Conservation (phyloP, 2,888 invertebrate species). For the Leptothorax acervorum region DNA sequence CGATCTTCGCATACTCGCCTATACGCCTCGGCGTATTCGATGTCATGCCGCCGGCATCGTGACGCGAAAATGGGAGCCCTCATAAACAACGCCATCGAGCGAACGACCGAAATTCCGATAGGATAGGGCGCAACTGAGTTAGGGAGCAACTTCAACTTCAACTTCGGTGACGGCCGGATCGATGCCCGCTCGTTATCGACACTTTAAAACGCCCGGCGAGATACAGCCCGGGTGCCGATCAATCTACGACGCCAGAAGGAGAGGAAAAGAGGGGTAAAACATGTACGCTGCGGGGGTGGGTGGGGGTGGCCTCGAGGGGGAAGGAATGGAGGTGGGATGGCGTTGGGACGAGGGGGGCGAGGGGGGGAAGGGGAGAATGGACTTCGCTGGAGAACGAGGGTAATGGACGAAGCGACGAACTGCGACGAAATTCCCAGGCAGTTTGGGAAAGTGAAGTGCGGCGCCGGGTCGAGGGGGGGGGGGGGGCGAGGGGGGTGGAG, state of each 20-base stretch:
- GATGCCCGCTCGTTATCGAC: conserved; percentile 52
- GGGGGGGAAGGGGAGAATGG: conserved; percentile 1
- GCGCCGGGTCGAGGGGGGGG: not conserved
- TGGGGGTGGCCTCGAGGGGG: not conserved
- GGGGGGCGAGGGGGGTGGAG: too few species aligned
- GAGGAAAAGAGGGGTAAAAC: conserved; percentile 22
- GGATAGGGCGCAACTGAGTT: conserved; percentile 33
- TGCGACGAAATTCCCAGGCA: conserved; percentile 53
- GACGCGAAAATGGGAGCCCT: conserved; percentile 7
- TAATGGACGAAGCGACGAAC: conserved; percentile 53
- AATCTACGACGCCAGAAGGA: conserved; percentile 34
- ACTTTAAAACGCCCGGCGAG: conserved; percentile 47
- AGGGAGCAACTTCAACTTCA: conserved; percentile 35
- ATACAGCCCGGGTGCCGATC: conserved; percentile 39
- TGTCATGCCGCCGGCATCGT: not conserved
- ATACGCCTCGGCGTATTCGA: not conserved
- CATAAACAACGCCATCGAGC: conserved; percentile 24
- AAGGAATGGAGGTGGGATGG: not conserved
- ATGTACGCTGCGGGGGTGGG: conserved; percentile 28
- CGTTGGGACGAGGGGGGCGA: too few species aligned
- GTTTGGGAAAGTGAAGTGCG: not conserved
- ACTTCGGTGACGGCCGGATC: conserved; percentile 30
- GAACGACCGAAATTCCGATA: conserved; percentile 42
- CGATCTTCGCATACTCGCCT: not conserved
- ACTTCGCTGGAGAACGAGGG: conserved; percentile 30